Evolutionary conservation across 2,888 invertebrate genomes (phyloP).

Genomic region (Abscondita cerata): DNA sequence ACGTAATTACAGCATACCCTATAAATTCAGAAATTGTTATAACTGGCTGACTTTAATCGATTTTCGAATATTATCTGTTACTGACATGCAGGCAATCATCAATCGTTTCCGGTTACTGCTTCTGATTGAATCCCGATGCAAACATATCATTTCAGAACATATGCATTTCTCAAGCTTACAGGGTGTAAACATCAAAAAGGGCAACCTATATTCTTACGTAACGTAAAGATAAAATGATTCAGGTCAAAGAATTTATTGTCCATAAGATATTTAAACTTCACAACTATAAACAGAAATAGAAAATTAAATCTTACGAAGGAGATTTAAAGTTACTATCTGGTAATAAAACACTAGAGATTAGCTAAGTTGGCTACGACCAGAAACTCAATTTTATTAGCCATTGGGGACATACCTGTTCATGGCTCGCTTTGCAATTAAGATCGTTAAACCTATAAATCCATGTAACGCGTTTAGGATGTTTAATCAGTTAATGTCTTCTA

Average conservation of each 20-base stretch:
- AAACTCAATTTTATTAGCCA: constrained; percentile 35
- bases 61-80: constrained; percentile 17
- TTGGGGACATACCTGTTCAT: constrained; percentile 37
- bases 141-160: constrained; percentile 21
- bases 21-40: no score
- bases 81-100: constrained; percentile 24
- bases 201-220: no score
- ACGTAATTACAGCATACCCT: no score
- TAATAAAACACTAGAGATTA: constrained; percentile 38
- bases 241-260: not conserved
- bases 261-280: not conserved
- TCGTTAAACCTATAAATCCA: constrained; percentile 36
- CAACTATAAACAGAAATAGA: not conserved
- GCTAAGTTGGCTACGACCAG: constrained; percentile 36
- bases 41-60: no score
- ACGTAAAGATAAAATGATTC: not conserved
- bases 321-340: constrained; percentile 36
- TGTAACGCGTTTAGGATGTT: constrained; percentile 29
- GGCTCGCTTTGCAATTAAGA: constrained; percentile 39
- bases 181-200: constrained; percentile 17
- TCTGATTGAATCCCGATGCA: constrained; percentile 30
- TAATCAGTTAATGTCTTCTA: constrained; percentile 20
- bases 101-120: constrained; percentile 32
- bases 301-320: constrained; percentile 33
- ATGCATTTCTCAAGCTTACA: constrained; percentile 15